These are phyloP conservation scores for Sprattus sprattus DNA, from an alignment of 2,113 vertebrate species.

Conservation along the genomic window DNA sequence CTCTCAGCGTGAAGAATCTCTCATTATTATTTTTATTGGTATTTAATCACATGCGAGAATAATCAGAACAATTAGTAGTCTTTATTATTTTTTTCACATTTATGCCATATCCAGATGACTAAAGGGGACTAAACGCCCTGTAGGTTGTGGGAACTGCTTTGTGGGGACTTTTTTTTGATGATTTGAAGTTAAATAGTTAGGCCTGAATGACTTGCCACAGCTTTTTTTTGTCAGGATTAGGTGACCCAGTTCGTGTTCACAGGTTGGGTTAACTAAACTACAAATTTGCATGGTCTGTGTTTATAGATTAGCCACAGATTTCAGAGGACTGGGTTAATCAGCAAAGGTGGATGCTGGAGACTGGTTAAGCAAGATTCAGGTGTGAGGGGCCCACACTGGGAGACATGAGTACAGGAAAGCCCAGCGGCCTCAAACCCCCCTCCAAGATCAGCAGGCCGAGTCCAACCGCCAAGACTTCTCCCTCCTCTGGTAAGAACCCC, in stretches of 20 bases:
- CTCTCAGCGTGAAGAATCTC: not conserved
- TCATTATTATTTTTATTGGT: not conserved
- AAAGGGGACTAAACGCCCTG: not conserved
- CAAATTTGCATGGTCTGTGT: not conserved
- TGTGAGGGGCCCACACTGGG: conserved; percentile 30
- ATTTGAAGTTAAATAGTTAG: not conserved
- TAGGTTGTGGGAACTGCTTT: not conserved
- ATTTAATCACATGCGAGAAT: not conserved
- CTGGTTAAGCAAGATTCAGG: not conserved
- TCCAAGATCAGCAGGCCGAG: conserved; percentile 83
- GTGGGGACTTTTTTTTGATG: not conserved
- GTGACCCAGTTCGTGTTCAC: not conserved
- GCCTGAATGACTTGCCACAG: not conserved
- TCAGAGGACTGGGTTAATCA: not conserved
- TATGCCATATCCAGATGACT: not conserved
- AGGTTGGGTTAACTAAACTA: not conserved
- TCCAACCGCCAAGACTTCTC: conserved; percentile 71
- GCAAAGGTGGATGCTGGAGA: not conserved
- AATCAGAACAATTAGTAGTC: not conserved
- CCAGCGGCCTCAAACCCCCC: conserved; percentile 90
- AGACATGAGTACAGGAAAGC: conserved; percentile 83
- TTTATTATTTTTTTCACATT: not conserved
- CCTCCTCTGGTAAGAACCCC: conserved; percentile 70
- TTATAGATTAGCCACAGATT: not conserved
- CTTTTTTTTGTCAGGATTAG: not conserved